A percentile compares a stretch with the other conserved stretches of the same genome.
phyloP scores from a whole-genome alignment of 2,113 vertebrate species.

The Cyanoderma ruficeps region DNA sequence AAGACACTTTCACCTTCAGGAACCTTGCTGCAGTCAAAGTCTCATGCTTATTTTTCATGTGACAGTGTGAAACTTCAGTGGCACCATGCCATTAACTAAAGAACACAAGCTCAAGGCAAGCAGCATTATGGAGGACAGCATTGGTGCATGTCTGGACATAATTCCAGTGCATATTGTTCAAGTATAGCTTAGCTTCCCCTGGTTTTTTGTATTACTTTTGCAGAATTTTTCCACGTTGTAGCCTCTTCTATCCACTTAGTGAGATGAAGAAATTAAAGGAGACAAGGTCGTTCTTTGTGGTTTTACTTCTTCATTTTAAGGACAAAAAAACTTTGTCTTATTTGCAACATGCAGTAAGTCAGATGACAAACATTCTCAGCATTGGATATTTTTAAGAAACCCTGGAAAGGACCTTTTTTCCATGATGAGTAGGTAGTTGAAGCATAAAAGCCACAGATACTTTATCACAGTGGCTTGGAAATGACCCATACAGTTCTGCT shows the following conservation, averaged over 20 bases:
- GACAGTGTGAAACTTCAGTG: neutral
- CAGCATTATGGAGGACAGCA: neutral
- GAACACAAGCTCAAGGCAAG: neutral
- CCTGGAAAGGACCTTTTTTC: slow-evolving; percentile 46
- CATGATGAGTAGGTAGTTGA: slow-evolving; percentile 24
- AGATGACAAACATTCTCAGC: slow-evolving; percentile 41
- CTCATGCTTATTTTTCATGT: neutral
- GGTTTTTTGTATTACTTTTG: neutral
- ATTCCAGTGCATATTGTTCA: neutral
- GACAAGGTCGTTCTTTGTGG: neutral
- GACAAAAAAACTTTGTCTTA: neutral
- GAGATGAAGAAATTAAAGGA: slow-evolving; percentile 21
- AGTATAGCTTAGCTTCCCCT: neutral
- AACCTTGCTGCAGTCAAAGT: neutral
- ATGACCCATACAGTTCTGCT: slow-evolving; percentile 16
- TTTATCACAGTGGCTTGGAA: slow-evolving; percentile 36
- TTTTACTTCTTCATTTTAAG: slow-evolving; percentile 56
- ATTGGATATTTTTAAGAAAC: slow-evolving; percentile 38
- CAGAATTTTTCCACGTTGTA: neutral
- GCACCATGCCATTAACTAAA: neutral
- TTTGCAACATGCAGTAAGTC: slow-evolving; percentile 17
- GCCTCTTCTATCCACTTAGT: neutral
- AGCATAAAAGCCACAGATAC: slow-evolving; percentile 18
- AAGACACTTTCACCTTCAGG: neutral
- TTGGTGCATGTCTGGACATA: fast-evolving